Evolutionary conservation across 2,888 invertebrate genomes (phyloP).

Genomic region (Biston stratarius): DNA sequence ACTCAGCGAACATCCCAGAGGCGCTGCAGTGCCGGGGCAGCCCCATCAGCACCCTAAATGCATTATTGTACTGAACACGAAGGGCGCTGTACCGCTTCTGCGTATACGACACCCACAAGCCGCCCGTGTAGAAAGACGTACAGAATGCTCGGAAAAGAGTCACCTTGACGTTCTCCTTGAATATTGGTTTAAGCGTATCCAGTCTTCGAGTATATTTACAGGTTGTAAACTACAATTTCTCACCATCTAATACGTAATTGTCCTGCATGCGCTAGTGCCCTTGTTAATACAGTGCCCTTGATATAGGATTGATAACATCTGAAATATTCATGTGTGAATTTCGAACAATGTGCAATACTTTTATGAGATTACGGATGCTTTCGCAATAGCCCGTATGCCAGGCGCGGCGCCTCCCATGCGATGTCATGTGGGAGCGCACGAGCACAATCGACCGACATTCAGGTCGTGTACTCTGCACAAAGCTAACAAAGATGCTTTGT

Average conservation of each 20-base stretch:
- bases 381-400: conserved; percentile 66
- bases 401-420: conserved; percentile 67
- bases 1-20: too few species aligned
- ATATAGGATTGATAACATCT: conserved; percentile 8
- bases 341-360: conserved; percentile 39
- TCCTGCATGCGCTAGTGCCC: not conserved
- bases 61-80: too few species aligned
- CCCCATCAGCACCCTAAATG: too few species aligned
- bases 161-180: too few species aligned
- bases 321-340: conserved; percentile 35
- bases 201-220: not conserved
- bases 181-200: not conserved
- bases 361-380: conserved; percentile 60
- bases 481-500: conserved; percentile 74
- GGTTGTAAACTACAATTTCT: not conserved
- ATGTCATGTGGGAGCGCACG: conserved; percentile 70
- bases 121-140: too few species aligned
- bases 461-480: conserved; percentile 60
- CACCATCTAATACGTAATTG: not conserved
- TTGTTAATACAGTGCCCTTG: not conserved
- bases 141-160: too few species aligned
- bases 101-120: too few species aligned
- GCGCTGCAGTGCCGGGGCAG: too few species aligned
- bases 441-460: conserved; percentile 69
- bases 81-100: too few species aligned